Percentiles rank a stretch among this genome's conserved stretches.
These are phyloP conservation scores for Catharus ustulatus DNA, from an alignment of 2,797 vertebrate species.

Conservation along the genomic window DNA sequence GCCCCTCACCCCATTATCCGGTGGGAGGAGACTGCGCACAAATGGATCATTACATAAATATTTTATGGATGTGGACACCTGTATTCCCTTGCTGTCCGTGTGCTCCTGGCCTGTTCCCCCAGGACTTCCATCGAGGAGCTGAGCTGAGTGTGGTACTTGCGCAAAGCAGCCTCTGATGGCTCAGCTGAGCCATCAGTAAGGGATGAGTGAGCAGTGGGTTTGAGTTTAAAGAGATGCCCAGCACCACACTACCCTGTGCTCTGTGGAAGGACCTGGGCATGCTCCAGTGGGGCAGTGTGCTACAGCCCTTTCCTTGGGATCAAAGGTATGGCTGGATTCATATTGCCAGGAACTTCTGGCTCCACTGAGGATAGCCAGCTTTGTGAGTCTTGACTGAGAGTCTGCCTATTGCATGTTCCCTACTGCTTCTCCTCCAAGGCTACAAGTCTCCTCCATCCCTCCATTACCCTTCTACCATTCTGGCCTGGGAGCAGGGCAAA, in stretches of 20 bases:
- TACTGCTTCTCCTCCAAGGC: background rate
- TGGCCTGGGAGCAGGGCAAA: background rate
- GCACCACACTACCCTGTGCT: accelerated
- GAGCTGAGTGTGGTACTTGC: accelerated
- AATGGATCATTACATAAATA: accelerated
- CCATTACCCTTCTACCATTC: background rate
- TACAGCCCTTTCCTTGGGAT: background rate
- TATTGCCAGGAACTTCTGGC: accelerated
- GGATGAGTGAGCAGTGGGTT: accelerated
- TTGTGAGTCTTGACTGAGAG: background rate
- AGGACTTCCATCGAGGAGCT: background rate
- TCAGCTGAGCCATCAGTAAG: background rate
- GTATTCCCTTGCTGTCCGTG: background rate
- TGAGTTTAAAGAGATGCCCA: background rate
- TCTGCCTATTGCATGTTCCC: background rate
- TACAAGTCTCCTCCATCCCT: background rate
- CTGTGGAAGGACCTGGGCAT: background rate
- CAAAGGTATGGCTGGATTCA: background rate
- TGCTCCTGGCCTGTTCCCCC: background rate
- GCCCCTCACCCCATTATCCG: accelerated
- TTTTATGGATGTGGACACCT: background rate
- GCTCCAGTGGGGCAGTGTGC: background rate
- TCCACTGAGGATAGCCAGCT: background rate
- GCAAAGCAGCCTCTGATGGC: accelerated
- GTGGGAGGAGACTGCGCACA: background rate